Percentiles rank a stretch among this genome's conserved stretches.
Conservation (phyloP, 2,888 invertebrate genomes). For the Netelia melanura region DNA sequence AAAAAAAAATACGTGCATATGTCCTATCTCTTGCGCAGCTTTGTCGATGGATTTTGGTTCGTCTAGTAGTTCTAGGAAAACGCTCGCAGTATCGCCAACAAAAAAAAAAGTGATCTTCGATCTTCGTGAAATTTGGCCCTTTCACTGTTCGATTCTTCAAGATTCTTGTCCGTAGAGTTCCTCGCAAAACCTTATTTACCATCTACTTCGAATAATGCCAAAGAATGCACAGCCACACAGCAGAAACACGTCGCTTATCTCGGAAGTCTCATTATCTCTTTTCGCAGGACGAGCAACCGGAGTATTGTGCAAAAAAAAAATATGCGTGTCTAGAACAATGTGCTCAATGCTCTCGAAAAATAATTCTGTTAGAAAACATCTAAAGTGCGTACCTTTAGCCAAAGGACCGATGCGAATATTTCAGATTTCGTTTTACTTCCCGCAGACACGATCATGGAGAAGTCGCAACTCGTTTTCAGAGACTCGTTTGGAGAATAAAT, state of each 20-base stretch:
- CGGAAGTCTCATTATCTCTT: not conserved
- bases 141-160: not conserved
- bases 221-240: not conserved
- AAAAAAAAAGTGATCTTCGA: not conserved
- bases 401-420: slow-evolving; percentile 49
- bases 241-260: not conserved
- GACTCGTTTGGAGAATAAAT: not conserved
- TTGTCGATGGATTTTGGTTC: not conserved
- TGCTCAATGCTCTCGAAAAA: not conserved
- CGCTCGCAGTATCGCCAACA: not conserved
- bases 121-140: not conserved
- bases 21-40: not conserved
- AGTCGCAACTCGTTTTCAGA: no score
- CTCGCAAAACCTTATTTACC: not conserved
- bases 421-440: slow-evolving; percentile 26
- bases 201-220: not conserved
- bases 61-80: not conserved
- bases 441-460: no score
- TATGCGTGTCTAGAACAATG: slow-evolving; percentile 1
- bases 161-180: not conserved
- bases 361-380: slow-evolving; percentile 31
- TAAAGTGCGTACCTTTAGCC: slow-evolving; percentile 60
- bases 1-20: no score
- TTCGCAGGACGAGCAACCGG: not conserved
- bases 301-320: not conserved